Evolutionary conservation across 2,888 invertebrate genomes (phyloP), one percentile per base, ranked within the genome.

Genomic region (Heteromurus nitidus): DNA sequence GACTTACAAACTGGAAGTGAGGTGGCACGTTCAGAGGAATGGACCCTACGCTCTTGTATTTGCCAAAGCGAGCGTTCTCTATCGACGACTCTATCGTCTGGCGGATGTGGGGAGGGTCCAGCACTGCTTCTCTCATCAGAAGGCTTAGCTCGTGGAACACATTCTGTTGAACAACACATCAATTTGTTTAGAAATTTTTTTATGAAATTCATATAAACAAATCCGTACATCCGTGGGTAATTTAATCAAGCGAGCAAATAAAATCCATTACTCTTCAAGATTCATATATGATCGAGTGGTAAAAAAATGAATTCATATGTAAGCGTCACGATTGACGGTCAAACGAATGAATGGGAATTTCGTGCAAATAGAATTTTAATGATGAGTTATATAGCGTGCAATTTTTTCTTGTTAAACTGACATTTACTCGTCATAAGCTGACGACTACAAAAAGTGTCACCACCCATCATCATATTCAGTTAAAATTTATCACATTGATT

Each of bases 81-180:
- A 84, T 79, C 5, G 65, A 79, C 0, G 72, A 65, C 64, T 84
- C 83, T 24, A 84, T 83, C 11, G 83, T 77, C 24, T 80, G 79
- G 22, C 81, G 76, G 70, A 85, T 83, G 44, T 80, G 76, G 50
- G 85, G 85, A 9, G 86, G 86, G 58, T 86, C 85, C 36, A 85
- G 72, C 20, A 84, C 84, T 20, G 82, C 70, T 47, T 84, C 85
- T 28, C 84, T 28, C 86, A 86, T 86, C 5, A 84, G 70, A 13
- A 85, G 60, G 42, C 84, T 85, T 7, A 86, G 65, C 60, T 85
- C 84, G 64, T 84, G 80, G 74, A 86, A 86, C 36, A 86, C 20
- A 53, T 84, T 84, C 86, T 86, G 31, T 24, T 30, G 0, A 42
- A 65, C 13, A 13, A 22, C 18, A 74, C n/a, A 50, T 9, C 13